phyloP scores from a whole-genome alignment of 2,888 invertebrate species.

The Lasius fuliginosus region DNA sequence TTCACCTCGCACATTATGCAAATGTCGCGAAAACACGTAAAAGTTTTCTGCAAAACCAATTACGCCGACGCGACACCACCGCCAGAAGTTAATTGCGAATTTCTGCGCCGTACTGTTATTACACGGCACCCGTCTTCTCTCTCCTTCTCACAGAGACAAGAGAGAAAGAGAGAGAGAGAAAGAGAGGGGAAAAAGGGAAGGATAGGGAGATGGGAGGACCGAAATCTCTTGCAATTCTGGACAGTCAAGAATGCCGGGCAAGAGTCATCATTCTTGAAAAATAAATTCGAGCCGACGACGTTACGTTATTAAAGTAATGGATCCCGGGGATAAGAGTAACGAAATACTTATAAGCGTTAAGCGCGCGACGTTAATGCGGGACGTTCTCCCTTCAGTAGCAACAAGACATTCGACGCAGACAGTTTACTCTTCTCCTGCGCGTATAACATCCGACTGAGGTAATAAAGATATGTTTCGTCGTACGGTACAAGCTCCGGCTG shows the following conservation, averaged over 20 bases:
- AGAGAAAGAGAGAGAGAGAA: conserved; percentile 14
- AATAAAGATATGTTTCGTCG: conserved; percentile 53
- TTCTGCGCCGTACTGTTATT: conserved; percentile 79
- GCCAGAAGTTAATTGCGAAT: conserved; percentile 83
- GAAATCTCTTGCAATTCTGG: conserved; percentile 64
- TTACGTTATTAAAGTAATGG: conserved; percentile 60
- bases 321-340: conserved; percentile 53
- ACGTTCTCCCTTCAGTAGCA: conserved; percentile 38
- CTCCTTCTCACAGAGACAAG: neutral
- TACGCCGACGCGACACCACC: conserved; percentile 83
- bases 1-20: conserved; percentile 85
- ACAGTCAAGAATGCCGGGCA: conserved; percentile 61
- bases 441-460: conserved; percentile 36
- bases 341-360: conserved; percentile 56
- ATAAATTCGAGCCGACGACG: conserved; percentile 68
- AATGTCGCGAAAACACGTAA: conserved; percentile 84
- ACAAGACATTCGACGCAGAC: conserved; percentile 43
- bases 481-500: conserved; percentile 33
- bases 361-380: conserved; percentile 46
- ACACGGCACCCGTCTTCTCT: conserved; percentile 50
- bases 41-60: conserved; percentile 85
- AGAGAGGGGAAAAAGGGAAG: neutral
- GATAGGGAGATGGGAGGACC: neutral
- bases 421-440: conserved; percentile 42
- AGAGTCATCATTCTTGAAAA: conserved; percentile 71